phyloP scores from a whole-genome alignment of 2,888 invertebrate species.

The Dyspetes luteomarginatus region DNA sequence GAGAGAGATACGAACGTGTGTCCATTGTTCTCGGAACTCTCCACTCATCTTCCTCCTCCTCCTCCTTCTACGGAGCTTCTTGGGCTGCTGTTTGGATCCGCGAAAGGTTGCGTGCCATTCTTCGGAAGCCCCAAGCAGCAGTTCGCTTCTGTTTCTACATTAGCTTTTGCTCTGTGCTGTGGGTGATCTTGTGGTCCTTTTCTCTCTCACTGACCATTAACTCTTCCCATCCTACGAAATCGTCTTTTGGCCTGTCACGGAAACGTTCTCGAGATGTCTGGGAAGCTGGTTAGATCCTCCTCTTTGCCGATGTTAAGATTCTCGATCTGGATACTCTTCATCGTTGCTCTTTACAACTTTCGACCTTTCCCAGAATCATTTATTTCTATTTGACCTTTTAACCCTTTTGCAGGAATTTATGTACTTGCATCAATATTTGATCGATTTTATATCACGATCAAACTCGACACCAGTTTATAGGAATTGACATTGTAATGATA shows the following conservation, averaged over 20 bases:
- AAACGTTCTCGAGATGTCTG: constrained; percentile 53
- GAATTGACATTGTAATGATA: too few relatives aligned
- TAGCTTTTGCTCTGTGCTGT: constrained; percentile 12
- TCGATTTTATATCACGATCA: too few relatives aligned
- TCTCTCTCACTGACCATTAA: neutral
- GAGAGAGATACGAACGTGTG: constrained; percentile 43
- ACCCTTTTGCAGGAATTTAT: too few relatives aligned
- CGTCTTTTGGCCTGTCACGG: constrained; percentile 43
- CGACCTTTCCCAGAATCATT: too few relatives aligned
- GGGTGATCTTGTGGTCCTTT: constrained; percentile 25
- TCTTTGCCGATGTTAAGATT: neutral
- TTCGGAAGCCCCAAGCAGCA: constrained; percentile 31
- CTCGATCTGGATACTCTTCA: neutral
- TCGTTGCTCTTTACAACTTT: too few relatives aligned
- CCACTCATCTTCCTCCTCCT: constrained; percentile 27
- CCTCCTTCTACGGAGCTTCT: constrained; percentile 16
- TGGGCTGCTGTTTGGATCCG: constrained; percentile 44
- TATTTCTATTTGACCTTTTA: too few relatives aligned
- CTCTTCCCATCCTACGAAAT: neutral
- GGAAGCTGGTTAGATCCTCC: constrained; percentile 17
- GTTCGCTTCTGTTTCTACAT: constrained; percentile 23
- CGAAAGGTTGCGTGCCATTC: constrained; percentile 60
- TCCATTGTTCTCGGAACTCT: constrained; percentile 62
- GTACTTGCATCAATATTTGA: too few relatives aligned
- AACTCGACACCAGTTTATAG: too few relatives aligned